Evolutionary conservation across 64 coral and sea anemone genomes (phyloP).

Genomic region (Porites lutea): DNA sequence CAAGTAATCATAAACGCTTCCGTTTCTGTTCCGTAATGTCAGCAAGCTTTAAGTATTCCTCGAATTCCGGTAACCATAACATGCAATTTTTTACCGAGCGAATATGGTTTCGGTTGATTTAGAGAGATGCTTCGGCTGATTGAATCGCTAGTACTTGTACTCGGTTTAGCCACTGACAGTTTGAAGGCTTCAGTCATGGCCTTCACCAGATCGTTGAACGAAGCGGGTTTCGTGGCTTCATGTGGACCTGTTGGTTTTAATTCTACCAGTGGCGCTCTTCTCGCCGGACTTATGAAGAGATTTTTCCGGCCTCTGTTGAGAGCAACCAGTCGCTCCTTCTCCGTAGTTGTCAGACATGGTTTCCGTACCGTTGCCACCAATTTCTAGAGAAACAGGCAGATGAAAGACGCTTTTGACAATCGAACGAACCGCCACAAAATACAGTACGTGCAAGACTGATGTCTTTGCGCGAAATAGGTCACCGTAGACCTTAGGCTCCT

Average conservation of each 20-base stretch:
- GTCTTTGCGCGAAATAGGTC: too few relatives aligned
- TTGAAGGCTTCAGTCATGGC: constrained; percentile 6
- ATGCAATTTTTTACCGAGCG: constrained; percentile 62
- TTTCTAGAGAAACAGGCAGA: background rate
- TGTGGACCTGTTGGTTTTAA: background rate
- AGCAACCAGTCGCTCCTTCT: background rate
- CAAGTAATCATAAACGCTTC: constrained; percentile 60
- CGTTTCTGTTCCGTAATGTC: constrained; percentile 15
- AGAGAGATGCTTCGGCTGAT: constrained; percentile 1
- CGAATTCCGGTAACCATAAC: constrained; percentile 70
- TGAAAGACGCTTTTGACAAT: too few relatives aligned
- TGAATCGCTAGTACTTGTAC: background rate
- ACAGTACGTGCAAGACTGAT: too few relatives aligned
- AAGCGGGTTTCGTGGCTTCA: background rate
- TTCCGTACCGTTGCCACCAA: constrained; percentile 14
- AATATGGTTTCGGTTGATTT: constrained; percentile 24
- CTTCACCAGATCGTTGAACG: background rate
- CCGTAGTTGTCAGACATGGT: background rate
- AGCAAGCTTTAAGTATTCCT: constrained; percentile 41
- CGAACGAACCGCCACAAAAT: too few relatives aligned
- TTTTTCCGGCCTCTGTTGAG: background rate
- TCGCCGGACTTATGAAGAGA: background rate
- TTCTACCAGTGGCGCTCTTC: background rate
- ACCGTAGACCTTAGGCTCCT: too few relatives aligned
- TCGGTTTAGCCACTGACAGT: constrained; percentile 12